Percentiles rank a stretch among this genome's conserved stretches.
These are phyloP conservation scores for Scotopteryx bipunctaria DNA, from an alignment of 2,888 invertebrate genomes.

Conservation along the genomic window DNA sequence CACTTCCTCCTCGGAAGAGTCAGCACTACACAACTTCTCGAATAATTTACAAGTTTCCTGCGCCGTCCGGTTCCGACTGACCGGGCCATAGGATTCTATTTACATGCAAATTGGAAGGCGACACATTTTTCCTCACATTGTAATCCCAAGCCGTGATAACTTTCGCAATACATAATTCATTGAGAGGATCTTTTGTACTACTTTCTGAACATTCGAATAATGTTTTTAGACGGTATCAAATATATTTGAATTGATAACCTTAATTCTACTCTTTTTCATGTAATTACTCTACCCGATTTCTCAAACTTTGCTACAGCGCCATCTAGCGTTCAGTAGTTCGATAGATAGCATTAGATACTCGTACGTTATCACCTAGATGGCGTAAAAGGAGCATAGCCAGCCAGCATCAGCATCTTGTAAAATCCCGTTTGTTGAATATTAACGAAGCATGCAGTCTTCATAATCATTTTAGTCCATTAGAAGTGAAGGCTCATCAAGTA, in stretches of 20 bases:
- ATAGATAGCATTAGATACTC: not conserved
- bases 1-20: constrained; percentile 34
- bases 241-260: no score
- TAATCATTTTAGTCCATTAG: constrained; percentile 29
- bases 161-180: constrained; percentile 58
- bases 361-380: constrained; percentile 41
- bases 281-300: not conserved
- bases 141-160: constrained; percentile 48
- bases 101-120: constrained; percentile 65
- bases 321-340: constrained; percentile 35
- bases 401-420: constrained; percentile 23
- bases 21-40: constrained; percentile 55
- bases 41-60: constrained; percentile 58
- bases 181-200: constrained; percentile 46
- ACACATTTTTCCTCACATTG: constrained; percentile 50
- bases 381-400: constrained; percentile 28
- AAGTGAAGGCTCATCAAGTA: constrained; percentile 50
- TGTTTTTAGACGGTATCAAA: no score
- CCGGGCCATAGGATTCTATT: constrained; percentile 63
- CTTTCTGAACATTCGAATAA: constrained; percentile 26
- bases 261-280: no score
- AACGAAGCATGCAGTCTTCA: constrained; percentile 44
- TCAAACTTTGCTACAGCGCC: constrained; percentile 32
- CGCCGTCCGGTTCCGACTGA: constrained; percentile 38
- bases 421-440: constrained; percentile 49